Conservation (phyloP, 2,888 invertebrate genomes). For the Tachina lurida region DNA sequence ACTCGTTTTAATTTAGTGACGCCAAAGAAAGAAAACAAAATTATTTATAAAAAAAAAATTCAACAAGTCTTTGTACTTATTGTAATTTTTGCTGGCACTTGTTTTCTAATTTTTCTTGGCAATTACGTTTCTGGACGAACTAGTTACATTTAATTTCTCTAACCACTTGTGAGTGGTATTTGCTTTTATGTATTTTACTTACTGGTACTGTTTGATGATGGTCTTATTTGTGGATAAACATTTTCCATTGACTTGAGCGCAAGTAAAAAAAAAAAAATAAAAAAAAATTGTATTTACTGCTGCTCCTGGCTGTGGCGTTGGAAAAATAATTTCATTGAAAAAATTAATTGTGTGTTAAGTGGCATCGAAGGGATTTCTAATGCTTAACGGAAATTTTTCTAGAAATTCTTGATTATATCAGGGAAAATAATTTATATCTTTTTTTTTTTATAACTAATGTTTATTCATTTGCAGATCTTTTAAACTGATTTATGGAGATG, state of each 20-base stretch:
- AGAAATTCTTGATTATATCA: constrained; percentile 17
- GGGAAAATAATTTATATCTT: constrained; percentile 5
- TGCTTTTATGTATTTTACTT: constrained; percentile 15
- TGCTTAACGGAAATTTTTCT: constrained; percentile 10
- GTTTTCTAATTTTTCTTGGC: constrained; percentile 6
- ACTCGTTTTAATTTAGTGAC: constrained; percentile 31
- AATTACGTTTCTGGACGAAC: constrained; percentile 39
- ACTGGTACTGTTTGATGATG: neutral
- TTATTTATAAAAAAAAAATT: constrained; percentile 17
- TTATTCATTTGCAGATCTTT: constrained; percentile 19
- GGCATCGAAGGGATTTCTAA: constrained; percentile 29
- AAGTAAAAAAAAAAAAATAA: neutral
- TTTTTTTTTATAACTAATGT: neutral
- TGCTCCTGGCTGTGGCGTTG: constrained; percentile 3
- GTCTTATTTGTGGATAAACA: constrained; percentile 32
- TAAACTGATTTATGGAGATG: constrained; percentile 1
- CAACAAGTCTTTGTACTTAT: constrained; percentile 63
- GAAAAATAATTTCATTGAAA: constrained; percentile 26
- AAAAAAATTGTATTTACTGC: constrained; percentile 9
- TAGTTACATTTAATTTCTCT: constrained; percentile 60
- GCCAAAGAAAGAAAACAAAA: constrained; percentile 7
- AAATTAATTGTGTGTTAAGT: constrained; percentile 62
- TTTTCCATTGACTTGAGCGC: constrained; percentile 44
- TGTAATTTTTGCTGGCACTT: constrained; percentile 46
- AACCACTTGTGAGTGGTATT: constrained; percentile 5